These are phyloP conservation scores for Mormyrops boulengeri DNA, from an alignment of 2,797 vertebrate species.

Conservation along the genomic window DNA sequence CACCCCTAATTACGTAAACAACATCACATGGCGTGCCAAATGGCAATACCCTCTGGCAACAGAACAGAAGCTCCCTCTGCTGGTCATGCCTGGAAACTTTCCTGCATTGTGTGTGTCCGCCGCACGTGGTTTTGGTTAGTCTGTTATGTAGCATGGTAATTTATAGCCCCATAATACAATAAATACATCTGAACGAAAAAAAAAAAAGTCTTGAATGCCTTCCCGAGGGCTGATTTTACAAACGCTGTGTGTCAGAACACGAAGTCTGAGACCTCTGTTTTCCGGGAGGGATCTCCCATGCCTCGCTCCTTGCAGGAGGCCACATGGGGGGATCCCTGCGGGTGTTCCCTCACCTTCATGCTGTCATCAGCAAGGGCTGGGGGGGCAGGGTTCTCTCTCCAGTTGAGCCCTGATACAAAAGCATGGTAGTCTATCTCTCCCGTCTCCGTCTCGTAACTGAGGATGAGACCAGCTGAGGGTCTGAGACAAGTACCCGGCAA, in stretches of 20 bases:
- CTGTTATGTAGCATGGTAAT: conserved; percentile 40
- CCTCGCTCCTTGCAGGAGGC: background rate
- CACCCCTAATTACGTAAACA: background rate
- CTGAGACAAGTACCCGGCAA: conserved; percentile 7
- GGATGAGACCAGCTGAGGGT: conserved; percentile 4
- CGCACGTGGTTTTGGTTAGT: conserved; percentile 58
- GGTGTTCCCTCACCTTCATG: conserved; percentile 21
- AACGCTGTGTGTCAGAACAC: conserved; percentile 20
- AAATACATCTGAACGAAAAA: conserved; percentile 24
- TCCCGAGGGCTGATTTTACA: conserved; percentile 39
- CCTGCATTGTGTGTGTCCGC: conserved; percentile 27
- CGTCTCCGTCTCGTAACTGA: conserved; percentile 68
- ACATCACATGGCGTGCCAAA: background rate
- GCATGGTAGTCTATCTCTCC: conserved; percentile 72
- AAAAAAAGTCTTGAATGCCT: conserved; percentile 31
- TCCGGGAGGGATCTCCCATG: background rate
- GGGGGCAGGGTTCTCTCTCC: conserved; percentile 61
- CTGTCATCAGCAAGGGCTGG: conserved; percentile 40
- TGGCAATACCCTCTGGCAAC: too few species aligned
- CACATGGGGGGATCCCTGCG: background rate
- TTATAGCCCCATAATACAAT: conserved; percentile 47
- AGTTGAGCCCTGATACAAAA: conserved; percentile 73
- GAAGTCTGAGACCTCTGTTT: background rate
- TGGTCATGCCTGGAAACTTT: conserved; percentile 24
- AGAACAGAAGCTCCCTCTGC: conserved; percentile 33